Base-by-base conservation (phyloP, 2,797 vertebrate species). In the Graptemys geographica region DNA sequence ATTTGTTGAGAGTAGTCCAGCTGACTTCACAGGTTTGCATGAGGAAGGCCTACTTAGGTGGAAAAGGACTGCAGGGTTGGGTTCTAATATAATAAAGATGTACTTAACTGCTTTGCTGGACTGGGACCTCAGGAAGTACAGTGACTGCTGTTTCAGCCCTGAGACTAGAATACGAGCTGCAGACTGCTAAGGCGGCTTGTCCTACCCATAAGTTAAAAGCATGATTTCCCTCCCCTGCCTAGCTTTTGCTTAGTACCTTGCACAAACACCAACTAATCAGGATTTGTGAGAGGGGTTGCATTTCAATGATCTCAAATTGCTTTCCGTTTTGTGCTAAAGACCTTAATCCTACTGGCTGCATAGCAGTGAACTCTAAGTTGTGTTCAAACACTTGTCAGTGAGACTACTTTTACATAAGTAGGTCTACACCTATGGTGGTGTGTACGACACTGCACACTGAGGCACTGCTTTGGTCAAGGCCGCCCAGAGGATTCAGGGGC, bases 1-100 rank as follows among this genome's bases (percentile, higher is more conserved):
- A 33, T 41, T 83, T 89, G 53, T 90, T 91, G 28, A 27, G 82
- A 85, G 19, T 94, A 89, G 86, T 78, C 15, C 80, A 53, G 12
- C 3, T 1, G 31, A 33, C 16, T 81, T 81, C 53, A 55, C n/a
- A 95, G 81, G 88, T 44, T 1, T 2, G 15, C 28, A 86, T 16
- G 13, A 76, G 65, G 85, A 86, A 94, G 1, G 1, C n/a, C 11
- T 76, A 47, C 44, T 41, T 79, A 13, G 4, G 10, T 62, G n/a
- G 88, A 83, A 93, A 94, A 84, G 11, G 0, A 41, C 8, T 21
- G 33, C 25, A 23, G 74, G 44, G 49, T 8, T 16, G 25, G 3
- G 47, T 51, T 44, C 18, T 79, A 37, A 23, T 51, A 37, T 57
- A 51, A 83, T 19, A 92, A 76, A 0, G 0, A 53, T 5, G 4